Evolutionary conservation across 2,888 invertebrate species (phyloP).

Genomic region (Choristoneura rosaceana): DNA sequence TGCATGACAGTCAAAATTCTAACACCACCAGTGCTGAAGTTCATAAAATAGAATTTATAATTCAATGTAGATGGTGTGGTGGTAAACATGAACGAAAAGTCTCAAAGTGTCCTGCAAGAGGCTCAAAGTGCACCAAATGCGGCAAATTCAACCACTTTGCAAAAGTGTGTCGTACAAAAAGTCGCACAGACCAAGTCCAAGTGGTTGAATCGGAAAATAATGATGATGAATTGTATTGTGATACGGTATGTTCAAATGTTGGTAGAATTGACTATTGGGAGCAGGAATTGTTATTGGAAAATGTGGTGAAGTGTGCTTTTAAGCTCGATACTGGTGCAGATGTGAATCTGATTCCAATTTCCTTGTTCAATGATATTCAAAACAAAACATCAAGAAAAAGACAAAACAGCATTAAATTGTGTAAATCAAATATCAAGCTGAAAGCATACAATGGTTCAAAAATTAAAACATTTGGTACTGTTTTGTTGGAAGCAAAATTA

Average conservation of each 20-base stretch:
- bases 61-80: too few relatives aligned
- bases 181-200: neutral
- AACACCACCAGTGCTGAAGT: too few relatives aligned
- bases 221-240: neutral
- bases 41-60: too few relatives aligned
- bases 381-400: neutral
- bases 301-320: neutral
- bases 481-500: neutral
- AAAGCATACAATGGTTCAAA: slow-evolving; percentile 7
- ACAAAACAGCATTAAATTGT: neutral
- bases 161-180: too few relatives aligned
- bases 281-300: neutral
- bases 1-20: too few relatives aligned
- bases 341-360: neutral
- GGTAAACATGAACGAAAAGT: too few relatives aligned
- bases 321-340: slow-evolving; percentile 6
- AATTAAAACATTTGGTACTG: slow-evolving; percentile 3
- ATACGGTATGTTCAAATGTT: neutral
- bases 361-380: neutral
- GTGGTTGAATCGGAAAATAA: neutral
- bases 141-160: too few relatives aligned
- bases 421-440: neutral
- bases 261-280: neutral
- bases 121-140: too few relatives aligned
- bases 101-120: too few relatives aligned